Evolutionary conservation across 2,888 invertebrate species (phyloP).

Genomic region (Schizotus pectinicornis): DNA sequence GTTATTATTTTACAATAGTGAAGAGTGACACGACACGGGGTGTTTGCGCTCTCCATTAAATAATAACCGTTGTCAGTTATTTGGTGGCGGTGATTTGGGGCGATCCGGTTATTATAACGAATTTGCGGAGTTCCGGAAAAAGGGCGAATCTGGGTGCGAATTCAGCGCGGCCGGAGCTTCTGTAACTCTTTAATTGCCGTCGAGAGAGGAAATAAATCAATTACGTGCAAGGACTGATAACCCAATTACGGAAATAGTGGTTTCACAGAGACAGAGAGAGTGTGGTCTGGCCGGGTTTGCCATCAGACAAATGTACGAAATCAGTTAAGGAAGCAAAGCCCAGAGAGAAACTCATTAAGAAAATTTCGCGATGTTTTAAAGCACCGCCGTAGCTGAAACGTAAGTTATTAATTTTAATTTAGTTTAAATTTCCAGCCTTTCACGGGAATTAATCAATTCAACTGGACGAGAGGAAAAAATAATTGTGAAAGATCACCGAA

Average conservation of each 20-base stretch:
- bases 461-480: constrained; percentile 17
- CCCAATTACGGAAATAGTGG: constrained; percentile 44
- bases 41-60: too few species aligned
- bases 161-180: constrained; percentile 25
- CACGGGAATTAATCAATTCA: constrained; percentile 25
- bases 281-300: constrained; percentile 24
- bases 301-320: constrained; percentile 40
- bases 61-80: too few species aligned
- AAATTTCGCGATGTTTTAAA: constrained; percentile 35
- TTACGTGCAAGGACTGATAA: constrained; percentile 52
- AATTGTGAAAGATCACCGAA: constrained; percentile 20
- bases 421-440: constrained; percentile 21
- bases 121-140: too few species aligned
- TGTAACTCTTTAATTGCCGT: constrained; percentile 42
- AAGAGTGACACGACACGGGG: too few species aligned
- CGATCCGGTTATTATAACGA: too few species aligned
- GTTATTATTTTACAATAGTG: too few species aligned
- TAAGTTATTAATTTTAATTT: constrained; percentile 35
- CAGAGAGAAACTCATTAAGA: constrained; percentile 37
- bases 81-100: too few species aligned
- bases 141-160: constrained; percentile 8
- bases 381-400: constrained; percentile 22
- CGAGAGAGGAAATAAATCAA: constrained; percentile 50
- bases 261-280: constrained; percentile 31
- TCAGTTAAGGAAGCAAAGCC: constrained; percentile 37